Percentiles rank a stretch among this genome's conserved stretches.
phyloP scores from a whole-genome alignment of 2,797 vertebrate species.

The Oreochromis mossambicus region DNA sequence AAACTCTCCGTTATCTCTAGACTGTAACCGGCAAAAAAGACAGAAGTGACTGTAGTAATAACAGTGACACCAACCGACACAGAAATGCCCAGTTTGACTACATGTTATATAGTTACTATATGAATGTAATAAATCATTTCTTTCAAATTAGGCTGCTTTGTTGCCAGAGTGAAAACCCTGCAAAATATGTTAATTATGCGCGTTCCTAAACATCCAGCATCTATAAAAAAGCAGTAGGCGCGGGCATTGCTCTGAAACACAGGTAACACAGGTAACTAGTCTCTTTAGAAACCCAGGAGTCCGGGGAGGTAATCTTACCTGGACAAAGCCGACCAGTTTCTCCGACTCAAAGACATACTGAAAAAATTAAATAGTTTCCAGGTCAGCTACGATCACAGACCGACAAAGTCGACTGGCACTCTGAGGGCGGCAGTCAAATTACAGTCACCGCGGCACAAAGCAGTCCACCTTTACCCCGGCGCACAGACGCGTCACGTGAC shows the following conservation, averaged over 20 bases:
- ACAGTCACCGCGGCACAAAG: constrained; percentile 36
- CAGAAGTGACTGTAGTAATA: not conserved
- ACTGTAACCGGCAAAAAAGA: not conserved
- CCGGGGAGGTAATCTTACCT: constrained; percentile 76
- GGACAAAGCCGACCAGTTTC: constrained; percentile 91
- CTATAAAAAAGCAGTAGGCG: not conserved
- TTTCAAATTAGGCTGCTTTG: not conserved
- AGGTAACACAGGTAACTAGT: not conserved
- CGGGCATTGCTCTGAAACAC: not conserved
- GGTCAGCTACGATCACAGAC: not conserved
- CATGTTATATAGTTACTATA: not conserved
- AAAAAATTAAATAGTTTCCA: not conserved
- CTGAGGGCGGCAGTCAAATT: constrained; percentile 20
- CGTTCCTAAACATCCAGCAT: accelerated
- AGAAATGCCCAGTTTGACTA: not conserved
- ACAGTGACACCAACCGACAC: not conserved
- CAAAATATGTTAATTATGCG: not conserved
- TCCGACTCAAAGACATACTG: constrained; percentile 83
- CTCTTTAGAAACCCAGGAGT: not conserved
- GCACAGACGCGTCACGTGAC: constrained; percentile 79
- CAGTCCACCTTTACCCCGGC: constrained; percentile 82
- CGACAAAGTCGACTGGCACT: not conserved
- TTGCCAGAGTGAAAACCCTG: not conserved
- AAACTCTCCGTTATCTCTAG: not conserved
- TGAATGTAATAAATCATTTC: not conserved